Evolutionary conservation across 2,797 vertebrate genomes (phyloP).

Genomic region (Anas flavirostris): DNA sequence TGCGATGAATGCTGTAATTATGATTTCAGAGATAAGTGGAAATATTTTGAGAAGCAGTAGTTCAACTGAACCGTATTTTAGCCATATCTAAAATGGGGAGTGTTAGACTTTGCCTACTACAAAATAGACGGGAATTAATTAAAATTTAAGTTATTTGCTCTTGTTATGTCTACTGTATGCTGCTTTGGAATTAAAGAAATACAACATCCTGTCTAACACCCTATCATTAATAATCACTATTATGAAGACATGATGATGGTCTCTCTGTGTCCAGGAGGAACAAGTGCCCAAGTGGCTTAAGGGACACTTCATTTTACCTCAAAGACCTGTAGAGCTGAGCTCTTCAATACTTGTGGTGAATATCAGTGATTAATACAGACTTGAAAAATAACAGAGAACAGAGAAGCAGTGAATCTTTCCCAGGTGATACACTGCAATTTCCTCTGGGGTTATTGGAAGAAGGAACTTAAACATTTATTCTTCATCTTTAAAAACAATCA

Average conservation of each 20-base stretch:
- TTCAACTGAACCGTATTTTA: not conserved
- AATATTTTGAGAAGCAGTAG: slow-evolving; percentile 72
- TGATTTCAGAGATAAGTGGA: slow-evolving; percentile 43
- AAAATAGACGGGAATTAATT: not conserved
- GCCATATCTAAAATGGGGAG: not conserved
- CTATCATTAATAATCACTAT: not conserved
- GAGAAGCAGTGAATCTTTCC: not conserved
- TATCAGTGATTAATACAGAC: not conserved
- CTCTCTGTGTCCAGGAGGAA: not conserved
- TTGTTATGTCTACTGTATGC: not conserved
- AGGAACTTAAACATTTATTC: not conserved
- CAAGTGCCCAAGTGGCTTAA: not conserved
- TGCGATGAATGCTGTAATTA: slow-evolving; percentile 62
- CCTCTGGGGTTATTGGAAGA: not conserved
- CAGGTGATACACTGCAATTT: not conserved
- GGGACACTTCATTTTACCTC: not conserved
- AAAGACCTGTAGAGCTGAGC: not conserved
- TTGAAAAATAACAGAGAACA: not conserved
- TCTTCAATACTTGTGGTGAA: not conserved
- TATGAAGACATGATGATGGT: not conserved
- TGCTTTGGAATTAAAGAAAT: not conserved
- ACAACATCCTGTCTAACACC: not conserved
- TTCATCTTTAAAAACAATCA: not conserved
- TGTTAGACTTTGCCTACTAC: not conserved
- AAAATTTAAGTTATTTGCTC: no score